A percentile compares a stretch with the other conserved stretches of the same genome.
These are phyloP conservation scores for Phasia obesa DNA, from an alignment of 2,888 invertebrate species.

Conservation along the genomic window DNA sequence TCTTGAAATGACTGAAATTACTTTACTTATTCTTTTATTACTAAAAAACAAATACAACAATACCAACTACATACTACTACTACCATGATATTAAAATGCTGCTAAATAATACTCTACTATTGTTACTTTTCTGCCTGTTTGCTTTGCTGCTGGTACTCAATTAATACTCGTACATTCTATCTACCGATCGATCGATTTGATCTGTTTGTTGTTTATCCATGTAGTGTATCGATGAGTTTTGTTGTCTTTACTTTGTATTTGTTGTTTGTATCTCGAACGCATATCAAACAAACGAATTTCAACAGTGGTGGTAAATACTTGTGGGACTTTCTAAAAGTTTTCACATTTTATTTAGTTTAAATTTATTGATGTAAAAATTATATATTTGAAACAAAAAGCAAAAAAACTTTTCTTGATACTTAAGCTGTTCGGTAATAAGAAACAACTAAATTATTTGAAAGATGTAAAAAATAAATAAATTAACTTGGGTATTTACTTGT, in stretches of 20 bases:
- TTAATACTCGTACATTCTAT: constrained; percentile 17
- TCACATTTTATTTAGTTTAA: too few species aligned
- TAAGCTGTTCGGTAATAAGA: too few species aligned
- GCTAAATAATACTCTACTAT: constrained; percentile 36
- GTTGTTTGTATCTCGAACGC: constrained; percentile 55
- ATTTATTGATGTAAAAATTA: too few species aligned
- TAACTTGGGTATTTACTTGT: too few species aligned
- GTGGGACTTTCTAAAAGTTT: too few species aligned
- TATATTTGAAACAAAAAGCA: too few species aligned
- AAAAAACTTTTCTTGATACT: too few species aligned
- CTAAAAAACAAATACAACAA: constrained; percentile 15
- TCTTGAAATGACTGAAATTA: constrained; percentile 72
- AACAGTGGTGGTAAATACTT: constrained; percentile 7
- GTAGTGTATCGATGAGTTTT: constrained; percentile 26
- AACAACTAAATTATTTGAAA: too few species aligned
- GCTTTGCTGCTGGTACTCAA: constrained; percentile 13
- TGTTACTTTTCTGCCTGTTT: constrained; percentile 1
- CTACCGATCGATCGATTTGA: constrained; percentile 33
- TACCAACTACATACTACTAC: background rate
- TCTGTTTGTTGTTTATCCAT: constrained; percentile 44
- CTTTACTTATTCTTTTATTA: constrained; percentile 44
- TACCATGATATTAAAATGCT: background rate
- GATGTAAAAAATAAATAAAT: too few species aligned
- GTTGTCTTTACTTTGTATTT: constrained; percentile 7
- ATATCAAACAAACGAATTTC: too few species aligned